Percentiles rank a stretch among this genome's conserved stretches.
These are phyloP conservation scores for Drosophila falleni DNA, from an alignment of 2,888 invertebrate genomes.

Conservation along the genomic window DNA sequence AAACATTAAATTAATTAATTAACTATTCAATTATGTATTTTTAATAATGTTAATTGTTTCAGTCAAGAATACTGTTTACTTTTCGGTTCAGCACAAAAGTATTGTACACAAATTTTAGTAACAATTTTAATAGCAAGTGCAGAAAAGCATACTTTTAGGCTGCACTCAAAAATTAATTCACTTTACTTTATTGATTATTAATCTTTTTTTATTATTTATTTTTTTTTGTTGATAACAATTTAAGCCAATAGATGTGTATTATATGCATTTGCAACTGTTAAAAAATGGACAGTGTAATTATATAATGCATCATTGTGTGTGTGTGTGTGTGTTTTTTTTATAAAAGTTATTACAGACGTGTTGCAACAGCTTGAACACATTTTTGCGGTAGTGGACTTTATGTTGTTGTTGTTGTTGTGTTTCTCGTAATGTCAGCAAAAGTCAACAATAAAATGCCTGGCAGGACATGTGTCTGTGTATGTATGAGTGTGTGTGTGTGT, in stretches of 20 bases:
- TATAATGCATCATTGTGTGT: not conserved
- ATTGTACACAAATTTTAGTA: not conserved
- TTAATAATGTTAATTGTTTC: not conserved
- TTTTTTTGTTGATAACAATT: no score
- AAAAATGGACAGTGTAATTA: not conserved
- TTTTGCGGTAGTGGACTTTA: conserved; percentile 55
- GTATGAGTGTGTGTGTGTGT: conserved; percentile 12
- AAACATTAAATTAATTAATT: not conserved
- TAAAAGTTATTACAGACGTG: conserved; percentile 34
- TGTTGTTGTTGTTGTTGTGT: conserved; percentile 22
- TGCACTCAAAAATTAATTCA: not conserved
- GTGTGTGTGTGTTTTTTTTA: not conserved
- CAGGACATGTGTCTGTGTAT: conserved; percentile 20
- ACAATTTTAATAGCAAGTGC: not conserved
- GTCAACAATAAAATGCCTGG: conserved; percentile 63
- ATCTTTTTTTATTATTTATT: not conserved
- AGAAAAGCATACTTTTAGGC: conserved; percentile 12
- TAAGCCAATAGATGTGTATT: not conserved
- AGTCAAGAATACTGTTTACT: not conserved
- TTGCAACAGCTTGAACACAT: conserved; percentile 50
- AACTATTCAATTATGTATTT: not conserved
- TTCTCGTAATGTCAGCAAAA: conserved; percentile 71
- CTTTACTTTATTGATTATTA: not conserved
- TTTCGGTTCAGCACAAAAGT: conserved; percentile 5
- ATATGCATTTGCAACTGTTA: not conserved